Evolutionary conservation across 2,888 invertebrate species (phyloP).

Genomic region (Sphecodes monilicornis): DNA sequence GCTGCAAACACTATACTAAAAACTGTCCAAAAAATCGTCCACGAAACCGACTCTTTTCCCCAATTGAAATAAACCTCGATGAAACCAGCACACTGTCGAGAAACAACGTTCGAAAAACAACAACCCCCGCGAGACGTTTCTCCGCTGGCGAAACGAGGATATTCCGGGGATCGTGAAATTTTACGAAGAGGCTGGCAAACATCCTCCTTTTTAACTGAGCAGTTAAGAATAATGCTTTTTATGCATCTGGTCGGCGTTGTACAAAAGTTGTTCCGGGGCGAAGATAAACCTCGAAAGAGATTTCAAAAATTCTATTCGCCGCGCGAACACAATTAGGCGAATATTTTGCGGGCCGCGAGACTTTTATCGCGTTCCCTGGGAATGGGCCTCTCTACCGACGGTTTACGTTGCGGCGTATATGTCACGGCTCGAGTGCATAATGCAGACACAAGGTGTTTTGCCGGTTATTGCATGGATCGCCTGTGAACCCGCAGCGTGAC

Average conservation of each 20-base stretch:
- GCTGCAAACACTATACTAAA: no score
- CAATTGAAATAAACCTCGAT: constrained; percentile 1
- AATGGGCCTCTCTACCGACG: neutral
- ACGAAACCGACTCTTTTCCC: neutral
- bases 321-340: constrained; percentile 26
- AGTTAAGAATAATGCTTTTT: neutral
- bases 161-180: neutral
- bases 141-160: neutral
- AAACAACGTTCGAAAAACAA: neutral
- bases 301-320: constrained; percentile 20
- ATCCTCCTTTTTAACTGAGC: neutral
- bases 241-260: neutral
- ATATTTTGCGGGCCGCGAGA: constrained; percentile 12
- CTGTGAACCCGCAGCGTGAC: constrained; percentile 18
- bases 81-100: neutral
- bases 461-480: constrained; percentile 29
- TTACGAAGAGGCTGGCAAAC: constrained; percentile 5
- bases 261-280: neutral
- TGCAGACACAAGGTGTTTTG: constrained; percentile 20
- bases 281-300: constrained; percentile 15
- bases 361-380: constrained; percentile 23
- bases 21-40: no score
- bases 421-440: constrained; percentile 27
- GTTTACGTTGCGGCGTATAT: neutral
- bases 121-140: neutral